phyloP scores from a whole-genome alignment of 1,140 invertebrate genomes.

The Eumaeus atala region DNA sequence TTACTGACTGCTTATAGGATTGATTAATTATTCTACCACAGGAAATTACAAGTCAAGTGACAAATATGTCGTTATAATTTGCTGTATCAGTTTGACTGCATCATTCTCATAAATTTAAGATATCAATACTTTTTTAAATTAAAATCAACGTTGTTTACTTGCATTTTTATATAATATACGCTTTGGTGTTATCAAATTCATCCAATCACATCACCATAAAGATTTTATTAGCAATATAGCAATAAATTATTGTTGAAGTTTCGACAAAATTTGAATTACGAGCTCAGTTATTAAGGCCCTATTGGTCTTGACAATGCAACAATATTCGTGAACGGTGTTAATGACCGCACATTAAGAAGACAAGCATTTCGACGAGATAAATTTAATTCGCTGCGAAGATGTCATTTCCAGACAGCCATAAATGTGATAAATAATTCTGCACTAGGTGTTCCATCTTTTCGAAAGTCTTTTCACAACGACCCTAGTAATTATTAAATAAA shows the following conservation, averaged over 20 bases:
- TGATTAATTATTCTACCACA: too few species aligned
- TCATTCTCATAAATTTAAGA: too few species aligned
- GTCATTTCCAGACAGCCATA: not conserved
- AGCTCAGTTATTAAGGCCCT: not conserved
- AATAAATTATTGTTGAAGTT: not conserved
- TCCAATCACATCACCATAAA: conserved; percentile 4
- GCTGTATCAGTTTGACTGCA: too few species aligned
- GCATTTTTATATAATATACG: too few species aligned
- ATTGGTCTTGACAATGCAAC: not conserved
- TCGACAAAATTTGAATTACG: conserved; percentile 3
- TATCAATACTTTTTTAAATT: too few species aligned
- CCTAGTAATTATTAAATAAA: too few species aligned
- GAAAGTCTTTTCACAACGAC: too few species aligned
- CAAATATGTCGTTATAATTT: too few species aligned
- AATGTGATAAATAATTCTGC: not conserved
- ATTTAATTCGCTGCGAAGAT: conserved; percentile 5
- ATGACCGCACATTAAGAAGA: not conserved
- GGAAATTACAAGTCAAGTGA: too few species aligned
- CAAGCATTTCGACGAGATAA: not conserved
- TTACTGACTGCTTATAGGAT: too few species aligned
- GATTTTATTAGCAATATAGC: not conserved
- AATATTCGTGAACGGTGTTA: not conserved
- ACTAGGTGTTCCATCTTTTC: too few species aligned
- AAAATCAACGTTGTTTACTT: too few species aligned
- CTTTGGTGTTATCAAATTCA: not conserved